Percentiles rank a stretch among this genome's conserved stretches.
Conservation (phyloP, 2,113 vertebrate genomes). For the Gila orcuttii region DNA sequence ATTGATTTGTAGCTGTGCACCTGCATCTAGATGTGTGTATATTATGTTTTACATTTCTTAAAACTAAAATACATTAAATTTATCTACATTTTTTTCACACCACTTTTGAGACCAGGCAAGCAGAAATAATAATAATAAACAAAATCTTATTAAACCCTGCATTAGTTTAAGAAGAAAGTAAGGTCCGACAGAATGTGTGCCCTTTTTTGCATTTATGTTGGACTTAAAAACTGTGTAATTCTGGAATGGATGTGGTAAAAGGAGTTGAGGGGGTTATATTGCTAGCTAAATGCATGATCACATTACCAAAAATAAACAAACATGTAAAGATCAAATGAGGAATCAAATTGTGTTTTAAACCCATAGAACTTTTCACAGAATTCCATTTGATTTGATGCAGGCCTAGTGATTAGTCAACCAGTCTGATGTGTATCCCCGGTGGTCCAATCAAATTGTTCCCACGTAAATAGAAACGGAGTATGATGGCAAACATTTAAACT, state of each 20-base stretch:
- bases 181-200: no score
- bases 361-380: neutral
- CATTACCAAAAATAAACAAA: neutral
- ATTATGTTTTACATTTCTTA: no score
- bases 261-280: neutral
- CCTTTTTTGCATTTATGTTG: neutral
- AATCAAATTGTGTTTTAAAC: neutral
- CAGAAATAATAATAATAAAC: no score
- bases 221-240: neutral
- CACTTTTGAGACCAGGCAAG: no score
- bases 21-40: no score
- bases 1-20: no score
- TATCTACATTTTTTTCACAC: no score
- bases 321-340: neutral
- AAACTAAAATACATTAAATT: no score
- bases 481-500: slow-evolving; percentile 24
- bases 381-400: neutral
- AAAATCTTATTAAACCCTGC: neutral
- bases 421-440: neutral
- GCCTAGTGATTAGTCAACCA: neutral
- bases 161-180: neutral
- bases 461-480: slow-evolving; percentile 2
- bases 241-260: neutral
- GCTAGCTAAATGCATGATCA: neutral
- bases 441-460: slow-evolving; percentile 31